These are phyloP conservation scores for Pyrocoelia pectoralis DNA, from an alignment of 2,888 invertebrate species.

Conservation along the genomic window DNA sequence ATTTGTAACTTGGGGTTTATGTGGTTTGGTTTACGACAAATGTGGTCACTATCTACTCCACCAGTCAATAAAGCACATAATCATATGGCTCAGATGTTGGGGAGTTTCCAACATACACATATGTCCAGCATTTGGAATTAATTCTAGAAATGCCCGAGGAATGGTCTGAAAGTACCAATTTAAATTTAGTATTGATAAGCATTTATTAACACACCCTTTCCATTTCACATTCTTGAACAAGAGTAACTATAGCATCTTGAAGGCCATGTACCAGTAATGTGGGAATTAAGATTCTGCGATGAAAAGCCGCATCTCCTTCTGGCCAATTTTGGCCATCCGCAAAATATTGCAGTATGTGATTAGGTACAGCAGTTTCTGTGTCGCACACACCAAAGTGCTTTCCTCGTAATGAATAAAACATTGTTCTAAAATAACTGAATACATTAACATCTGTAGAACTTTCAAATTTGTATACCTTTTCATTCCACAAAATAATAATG, in stretches of 20 bases:
- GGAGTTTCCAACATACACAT: constrained; percentile 74
- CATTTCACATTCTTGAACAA: constrained; percentile 76
- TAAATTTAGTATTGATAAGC: constrained; percentile 5
- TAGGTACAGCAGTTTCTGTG: constrained; percentile 59
- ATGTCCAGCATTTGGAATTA: constrained; percentile 72
- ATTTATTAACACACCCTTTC: constrained; percentile 66
- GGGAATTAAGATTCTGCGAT: constrained; percentile 69
- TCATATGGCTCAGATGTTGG: constrained; percentile 68
- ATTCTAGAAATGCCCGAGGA: constrained; percentile 69
- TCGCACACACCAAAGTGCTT: constrained; percentile 64
- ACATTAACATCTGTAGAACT: neutral
- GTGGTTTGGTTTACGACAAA: too few relatives aligned
- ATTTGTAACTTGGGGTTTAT: too few relatives aligned
- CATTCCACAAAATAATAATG: constrained; percentile 67
- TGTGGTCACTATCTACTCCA: constrained; percentile 56
- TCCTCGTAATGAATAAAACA: constrained; percentile 65
- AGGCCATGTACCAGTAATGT: constrained; percentile 72
- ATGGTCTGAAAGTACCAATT: constrained; percentile 63
- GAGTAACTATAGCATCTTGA: constrained; percentile 69
- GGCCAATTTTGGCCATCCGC: constrained; percentile 72
- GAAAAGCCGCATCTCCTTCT: constrained; percentile 72
- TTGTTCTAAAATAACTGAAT: constrained; percentile 55
- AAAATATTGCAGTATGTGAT: constrained; percentile 62
- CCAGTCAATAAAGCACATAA: constrained; percentile 62
- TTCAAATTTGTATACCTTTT: constrained; percentile 56